Conservation (phyloP, 1,140 invertebrate genomes). For the Rhizoglyphus robini region DNA sequence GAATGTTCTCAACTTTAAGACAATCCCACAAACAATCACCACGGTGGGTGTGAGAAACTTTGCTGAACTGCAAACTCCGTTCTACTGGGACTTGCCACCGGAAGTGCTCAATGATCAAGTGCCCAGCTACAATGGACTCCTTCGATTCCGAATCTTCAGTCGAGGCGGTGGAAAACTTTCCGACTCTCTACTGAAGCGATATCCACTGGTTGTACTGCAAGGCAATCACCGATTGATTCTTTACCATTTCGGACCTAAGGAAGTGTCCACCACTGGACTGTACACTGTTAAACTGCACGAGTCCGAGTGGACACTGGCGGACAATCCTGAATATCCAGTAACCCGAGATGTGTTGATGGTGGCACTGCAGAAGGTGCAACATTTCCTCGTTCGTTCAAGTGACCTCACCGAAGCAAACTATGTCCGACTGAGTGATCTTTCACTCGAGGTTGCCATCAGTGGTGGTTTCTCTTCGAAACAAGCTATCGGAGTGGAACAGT, state of each 20-base stretch:
- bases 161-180: conserved; percentile 44
- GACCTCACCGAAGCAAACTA: conserved; percentile 37
- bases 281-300: conserved; percentile 52
- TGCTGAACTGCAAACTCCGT: conserved; percentile 47
- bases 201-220: conserved; percentile 68
- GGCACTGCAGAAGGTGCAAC: conserved; percentile 66
- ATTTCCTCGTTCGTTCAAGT: conserved; percentile 60
- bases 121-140: conserved; percentile 75
- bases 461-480: conserved; percentile 38
- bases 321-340: conserved; percentile 45
- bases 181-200: conserved; percentile 45
- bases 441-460: conserved; percentile 65
- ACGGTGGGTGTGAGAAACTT: conserved; percentile 51
- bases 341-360: conserved; percentile 70
- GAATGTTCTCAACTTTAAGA: conserved; percentile 38
- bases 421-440: conserved; percentile 53
- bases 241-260: conserved; percentile 48
- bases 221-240: conserved; percentile 59
- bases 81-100: conserved; percentile 71
- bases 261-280: conserved; percentile 34
- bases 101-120: conserved; percentile 73
- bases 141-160: conserved; percentile 61
- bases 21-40: conserved; percentile 50
- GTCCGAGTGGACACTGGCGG: conserved; percentile 46
- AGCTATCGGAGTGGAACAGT: conserved; percentile 74